Percentiles rank a stretch among this genome's conserved stretches.
Evolutionary conservation across 2,797 vertebrate genomes (phyloP).

Genomic region (Taeniopygia guttata): DNA sequence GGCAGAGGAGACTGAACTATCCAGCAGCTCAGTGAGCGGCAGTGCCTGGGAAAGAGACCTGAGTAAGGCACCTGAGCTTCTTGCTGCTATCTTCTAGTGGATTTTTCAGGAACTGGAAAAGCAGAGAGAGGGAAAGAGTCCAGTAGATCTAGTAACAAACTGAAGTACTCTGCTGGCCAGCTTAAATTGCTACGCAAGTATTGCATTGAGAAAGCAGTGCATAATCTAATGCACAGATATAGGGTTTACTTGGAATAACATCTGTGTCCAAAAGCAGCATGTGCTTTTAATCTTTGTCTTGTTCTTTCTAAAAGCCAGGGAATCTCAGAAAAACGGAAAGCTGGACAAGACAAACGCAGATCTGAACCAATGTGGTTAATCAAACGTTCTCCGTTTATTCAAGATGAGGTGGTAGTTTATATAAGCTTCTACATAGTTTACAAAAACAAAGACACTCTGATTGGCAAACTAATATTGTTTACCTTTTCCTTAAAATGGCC

Average conservation of each 20-base stretch:
- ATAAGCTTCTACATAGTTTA: too few species aligned
- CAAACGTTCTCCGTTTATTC: too few species aligned
- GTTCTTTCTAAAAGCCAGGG: too few species aligned
- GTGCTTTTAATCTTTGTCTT: not conserved
- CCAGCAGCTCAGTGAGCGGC: not conserved
- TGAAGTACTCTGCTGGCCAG: not conserved
- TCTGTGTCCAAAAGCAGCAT: too few species aligned
- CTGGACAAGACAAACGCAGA: too few species aligned
- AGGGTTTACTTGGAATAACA: not conserved
- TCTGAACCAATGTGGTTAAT: too few species aligned
- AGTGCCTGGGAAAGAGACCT: too few species aligned
- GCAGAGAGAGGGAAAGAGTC: not conserved
- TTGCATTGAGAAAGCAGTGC: not conserved
- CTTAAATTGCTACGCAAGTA: not conserved
- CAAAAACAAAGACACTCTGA: too few species aligned
- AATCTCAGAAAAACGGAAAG: too few species aligned
- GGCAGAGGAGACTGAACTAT: slow-evolving; percentile 1
- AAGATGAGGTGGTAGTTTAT: too few species aligned
- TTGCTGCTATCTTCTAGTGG: not conserved
- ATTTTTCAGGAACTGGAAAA: not conserved
- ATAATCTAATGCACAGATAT: not conserved
- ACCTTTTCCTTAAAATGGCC: too few species aligned
- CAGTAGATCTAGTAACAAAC: not conserved
- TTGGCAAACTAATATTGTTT: too few species aligned
- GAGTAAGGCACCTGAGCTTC: not conserved